Base-by-base conservation (phyloP, 1,140 invertebrate species). In the Lasioglossum albipes region DNA sequence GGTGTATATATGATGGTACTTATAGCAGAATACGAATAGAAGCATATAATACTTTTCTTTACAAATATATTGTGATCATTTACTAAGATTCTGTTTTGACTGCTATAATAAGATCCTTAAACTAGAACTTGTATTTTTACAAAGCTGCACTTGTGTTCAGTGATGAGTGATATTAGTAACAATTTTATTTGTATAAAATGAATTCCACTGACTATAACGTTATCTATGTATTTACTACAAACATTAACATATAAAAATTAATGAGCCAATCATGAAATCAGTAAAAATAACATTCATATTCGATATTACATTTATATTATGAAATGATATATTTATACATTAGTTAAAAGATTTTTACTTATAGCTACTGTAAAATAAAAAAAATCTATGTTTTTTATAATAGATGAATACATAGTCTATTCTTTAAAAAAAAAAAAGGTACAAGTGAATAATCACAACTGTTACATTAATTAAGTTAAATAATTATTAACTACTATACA, bases 1-100 rank as follows among this genome's bases (percentile, higher is more conserved):
- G 98, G 98, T 66, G 97, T 99, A 36, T 96, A 96, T 82, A 97
- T 98, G 96, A 98, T 99, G 98, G 96, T 98, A 73, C 91, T 98
- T 36, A 98, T 98, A 89, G 97, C 97, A 73, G 93, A 96, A 83
- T 97, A 96, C 94, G 98, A 99, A 94, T 98, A 94, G 95, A 69
- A 80, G 75, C 31, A 20, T 69, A 69, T 27, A 16, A 41, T 61
- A 75, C 5, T 18, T 72, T 73, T 68, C 27, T 64, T 54, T 59
- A 18, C 52, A 20, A 9, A 59, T 67, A 75, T 20, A 75, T 81
- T 81, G n/a, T 65, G 9, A 67, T 83, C 12, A 73, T 13, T 61
- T 41, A 64, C 18, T 31, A 70, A 74, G 49, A 59, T 45, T 77
- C 73, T 66, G 45, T 66, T 41, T 76, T 64, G 10, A 78, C 10